A percentile compares a stretch with the other conserved stretches of the same genome.
These are phyloP conservation scores for Scaptomyza reducta DNA, from an alignment of 2,888 invertebrate species.

Conservation along the genomic window DNA sequence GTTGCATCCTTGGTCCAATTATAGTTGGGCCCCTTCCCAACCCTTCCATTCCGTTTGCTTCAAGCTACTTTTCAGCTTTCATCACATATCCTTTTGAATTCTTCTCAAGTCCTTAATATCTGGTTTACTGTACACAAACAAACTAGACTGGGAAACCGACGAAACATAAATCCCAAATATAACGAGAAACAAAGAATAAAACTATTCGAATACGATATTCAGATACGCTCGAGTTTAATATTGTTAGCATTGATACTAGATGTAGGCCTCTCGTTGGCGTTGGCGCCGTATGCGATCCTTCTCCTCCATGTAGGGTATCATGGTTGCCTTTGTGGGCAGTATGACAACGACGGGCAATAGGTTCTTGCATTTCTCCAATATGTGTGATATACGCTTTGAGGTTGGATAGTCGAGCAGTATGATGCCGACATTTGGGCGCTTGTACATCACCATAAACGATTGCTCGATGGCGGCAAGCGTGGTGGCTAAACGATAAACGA, in stretches of 20 bases:
- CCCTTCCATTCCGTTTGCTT: neutral
- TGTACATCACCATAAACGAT: constrained; percentile 42
- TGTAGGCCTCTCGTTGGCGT: constrained; percentile 43
- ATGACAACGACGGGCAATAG: constrained; percentile 49
- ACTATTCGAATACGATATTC: too few relatives aligned
- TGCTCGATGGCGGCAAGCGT: constrained; percentile 37
- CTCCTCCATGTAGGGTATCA: constrained; percentile 50
- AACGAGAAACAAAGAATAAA: too few relatives aligned
- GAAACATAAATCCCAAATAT: too few relatives aligned
- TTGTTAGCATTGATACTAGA: neutral
- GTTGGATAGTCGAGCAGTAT: constrained; percentile 54
- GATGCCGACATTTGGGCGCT: constrained; percentile 45
- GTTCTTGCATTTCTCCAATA: constrained; percentile 38
- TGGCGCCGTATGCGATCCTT: constrained; percentile 52
- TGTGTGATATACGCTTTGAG: constrained; percentile 25
- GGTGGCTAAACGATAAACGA: constrained; percentile 27
- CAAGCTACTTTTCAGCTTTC: neutral
- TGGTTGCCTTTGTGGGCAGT: constrained; percentile 47
- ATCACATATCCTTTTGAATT: neutral
- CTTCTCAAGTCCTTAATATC: neutral
- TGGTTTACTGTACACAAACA: too few relatives aligned
- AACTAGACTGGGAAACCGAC: too few relatives aligned
- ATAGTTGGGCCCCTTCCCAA: too few relatives aligned
- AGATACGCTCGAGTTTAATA: constrained; percentile 24
- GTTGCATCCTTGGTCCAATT: neutral